Evolutionary conservation across 2,113 vertebrate genomes (phyloP), one percentile per base, ranked within the genome.

Genomic region (Vidua macroura): DNA sequence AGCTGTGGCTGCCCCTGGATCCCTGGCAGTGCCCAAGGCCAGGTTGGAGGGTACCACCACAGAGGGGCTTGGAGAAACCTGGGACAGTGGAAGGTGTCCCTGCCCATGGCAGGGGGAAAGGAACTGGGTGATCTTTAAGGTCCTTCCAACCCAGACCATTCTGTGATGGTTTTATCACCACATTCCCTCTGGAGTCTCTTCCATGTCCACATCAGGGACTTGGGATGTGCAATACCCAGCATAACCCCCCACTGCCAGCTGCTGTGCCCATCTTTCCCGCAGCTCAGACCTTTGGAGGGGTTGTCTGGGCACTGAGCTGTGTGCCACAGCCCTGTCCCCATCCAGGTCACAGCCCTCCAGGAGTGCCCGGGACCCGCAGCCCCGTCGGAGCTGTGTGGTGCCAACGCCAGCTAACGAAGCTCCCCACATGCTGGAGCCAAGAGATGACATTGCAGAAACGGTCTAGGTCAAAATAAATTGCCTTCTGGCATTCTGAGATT

Each of bases 401-500:
- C 7, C 33, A 83, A 17, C 0, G 1, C 30, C 7, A 1, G 81
- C 69, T 56, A 15, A 55, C 0, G 2, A 21, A 51, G 37, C 58
- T 90, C 60, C 41, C 75, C 68, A 37, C 0, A 0, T 11, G 59
- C 82, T 46, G 72, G 53, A 93, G 85, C 93, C 76, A 51, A 62
- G 90, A 70, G 90, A 86, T 93, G 95, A 93, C 96, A 94, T 93
- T 96, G 94, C 88, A 86, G 90, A 55, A 88, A 70, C 55, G 30
- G 63, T 86, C 90, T 90, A 95, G 96, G 95, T 96, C 95, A 88
- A 95, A 96, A 93, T 92, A 94, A 96, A 96, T 96, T 93, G 88
- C 88, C 95, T 94, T 95, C 86, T 93, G 90, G 94, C 82, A 93
- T 83, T 88, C 83, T 59, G 90, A 90, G 88, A 93, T 94, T 83